These are phyloP conservation scores for Heliconius himera DNA, from an alignment of 1,140 invertebrate genomes.

Conservation along the genomic window DNA sequence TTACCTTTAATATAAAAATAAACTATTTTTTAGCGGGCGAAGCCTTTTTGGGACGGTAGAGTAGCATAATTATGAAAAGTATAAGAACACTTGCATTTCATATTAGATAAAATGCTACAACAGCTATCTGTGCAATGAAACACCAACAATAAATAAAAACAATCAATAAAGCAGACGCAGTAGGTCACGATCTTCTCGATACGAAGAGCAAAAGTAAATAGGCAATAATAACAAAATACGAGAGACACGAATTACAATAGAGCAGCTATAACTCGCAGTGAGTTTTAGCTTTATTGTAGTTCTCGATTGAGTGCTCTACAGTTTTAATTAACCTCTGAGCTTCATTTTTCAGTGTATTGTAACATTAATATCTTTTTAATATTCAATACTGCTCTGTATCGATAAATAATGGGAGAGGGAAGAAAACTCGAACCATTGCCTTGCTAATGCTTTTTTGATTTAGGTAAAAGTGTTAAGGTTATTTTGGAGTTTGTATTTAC, in stretches of 20 bases:
- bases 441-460: constrained; percentile 13
- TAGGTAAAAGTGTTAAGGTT: background rate
- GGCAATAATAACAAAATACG: constrained; percentile 11
- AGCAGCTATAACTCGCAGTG: background rate
- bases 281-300: background rate
- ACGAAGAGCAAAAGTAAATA: background rate
- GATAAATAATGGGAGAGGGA: constrained; percentile 23
- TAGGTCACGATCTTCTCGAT: background rate
- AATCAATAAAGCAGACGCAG: background rate
- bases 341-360: constrained; percentile 25
- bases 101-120: background rate
- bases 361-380: constrained; percentile 33
- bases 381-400: constrained; percentile 27
- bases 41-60: too few species aligned
- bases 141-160: background rate
- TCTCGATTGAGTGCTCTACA: constrained; percentile 9
- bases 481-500: background rate
- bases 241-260: constrained; percentile 19
- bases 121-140: background rate
- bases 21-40: too few species aligned
- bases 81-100: background rate
- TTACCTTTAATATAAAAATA: too few species aligned
- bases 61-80: background rate
- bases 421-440: constrained; percentile 20
- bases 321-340: constrained; percentile 32